These are phyloP conservation scores for Elysia chlorotica DNA, from an alignment of 1,140 invertebrate genomes.

Conservation along the genomic window DNA sequence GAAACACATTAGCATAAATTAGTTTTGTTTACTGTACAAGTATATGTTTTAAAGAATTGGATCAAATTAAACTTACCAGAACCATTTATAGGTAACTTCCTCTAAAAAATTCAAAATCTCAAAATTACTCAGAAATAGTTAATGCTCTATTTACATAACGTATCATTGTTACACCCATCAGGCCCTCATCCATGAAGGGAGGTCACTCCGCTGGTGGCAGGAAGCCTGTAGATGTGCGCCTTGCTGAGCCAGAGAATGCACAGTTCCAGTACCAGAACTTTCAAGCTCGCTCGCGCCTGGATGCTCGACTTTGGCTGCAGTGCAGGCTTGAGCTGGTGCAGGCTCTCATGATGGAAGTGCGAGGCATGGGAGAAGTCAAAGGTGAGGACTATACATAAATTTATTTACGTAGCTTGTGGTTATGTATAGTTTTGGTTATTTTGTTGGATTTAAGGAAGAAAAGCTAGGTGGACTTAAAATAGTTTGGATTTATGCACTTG, in stretches of 20 bases:
- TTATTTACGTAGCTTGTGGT: too few species aligned
- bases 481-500: too few species aligned
- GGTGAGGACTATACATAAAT: too few species aligned
- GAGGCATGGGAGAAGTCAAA: constrained; percentile 58
- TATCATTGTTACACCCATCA: too few species aligned
- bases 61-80: too few species aligned
- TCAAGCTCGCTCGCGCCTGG: constrained; percentile 54
- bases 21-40: too few species aligned
- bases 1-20: too few species aligned
- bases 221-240: constrained; percentile 28
- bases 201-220: constrained; percentile 8
- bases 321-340: constrained; percentile 50
- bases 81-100: too few species aligned
- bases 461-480: too few species aligned
- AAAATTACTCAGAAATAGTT: background rate
- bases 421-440: too few species aligned
- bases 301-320: constrained; percentile 54
- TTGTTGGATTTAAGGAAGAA: too few species aligned
- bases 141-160: background rate
- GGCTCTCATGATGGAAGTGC: constrained; percentile 49
- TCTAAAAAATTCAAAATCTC: background rate
- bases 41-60: too few species aligned
- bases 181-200: constrained; percentile 52
- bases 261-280: constrained; percentile 58
- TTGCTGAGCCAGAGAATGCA: constrained; percentile 44